Evolutionary conservation across 1,140 invertebrate species (phyloP).

Genomic region (Apolygus lucorum): DNA sequence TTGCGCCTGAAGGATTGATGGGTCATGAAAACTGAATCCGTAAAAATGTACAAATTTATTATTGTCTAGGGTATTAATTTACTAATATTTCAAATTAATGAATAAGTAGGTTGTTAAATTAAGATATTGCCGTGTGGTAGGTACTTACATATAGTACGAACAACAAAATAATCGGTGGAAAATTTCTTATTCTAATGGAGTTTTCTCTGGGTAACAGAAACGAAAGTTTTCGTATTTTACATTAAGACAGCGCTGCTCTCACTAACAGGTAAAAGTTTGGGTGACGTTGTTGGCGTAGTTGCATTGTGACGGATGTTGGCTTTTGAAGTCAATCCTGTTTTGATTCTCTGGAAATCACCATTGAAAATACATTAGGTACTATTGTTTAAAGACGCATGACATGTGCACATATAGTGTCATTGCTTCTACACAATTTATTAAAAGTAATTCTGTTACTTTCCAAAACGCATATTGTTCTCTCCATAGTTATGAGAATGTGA

Average conservation of each 20-base stretch:
- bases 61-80: too few relatives aligned
- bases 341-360: constrained; percentile 44
- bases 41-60: too few relatives aligned
- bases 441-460: neutral
- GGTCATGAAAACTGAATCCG: too few relatives aligned
- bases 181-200: too few relatives aligned
- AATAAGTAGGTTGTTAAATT: too few relatives aligned
- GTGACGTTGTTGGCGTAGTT: constrained; percentile 38
- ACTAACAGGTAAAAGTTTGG: constrained; percentile 41
- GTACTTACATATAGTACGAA: too few relatives aligned
- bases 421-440: neutral
- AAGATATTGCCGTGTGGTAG: too few relatives aligned
- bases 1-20: too few relatives aligned
- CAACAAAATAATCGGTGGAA: too few relatives aligned
- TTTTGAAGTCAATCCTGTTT: constrained; percentile 42
- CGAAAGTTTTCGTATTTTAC: too few relatives aligned
- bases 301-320: constrained; percentile 42
- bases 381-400: neutral
- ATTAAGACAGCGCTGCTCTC: constrained; percentile 41
- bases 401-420: neutral
- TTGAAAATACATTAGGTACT: constrained; percentile 13
- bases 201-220: too few relatives aligned
- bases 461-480: neutral
- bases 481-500: neutral
- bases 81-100: too few relatives aligned